These are phyloP conservation scores for Ormyrus pomaceus DNA, from an alignment of 2,888 invertebrate species.

Conservation along the genomic window DNA sequence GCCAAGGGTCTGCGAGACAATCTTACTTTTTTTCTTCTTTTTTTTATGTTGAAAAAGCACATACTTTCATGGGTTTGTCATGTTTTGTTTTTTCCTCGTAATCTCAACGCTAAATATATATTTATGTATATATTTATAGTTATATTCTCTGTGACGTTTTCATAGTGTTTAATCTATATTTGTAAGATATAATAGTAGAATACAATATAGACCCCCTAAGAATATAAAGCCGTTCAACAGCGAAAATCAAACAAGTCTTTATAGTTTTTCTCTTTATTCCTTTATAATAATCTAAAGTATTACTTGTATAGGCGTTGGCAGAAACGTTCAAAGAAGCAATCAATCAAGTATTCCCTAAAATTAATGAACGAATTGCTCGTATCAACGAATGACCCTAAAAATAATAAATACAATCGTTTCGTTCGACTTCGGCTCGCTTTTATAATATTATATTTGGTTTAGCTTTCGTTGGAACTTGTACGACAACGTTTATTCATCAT, in stretches of 20 bases:
- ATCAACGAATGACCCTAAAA: constrained; percentile 2
- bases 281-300: constrained; percentile 16
- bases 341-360: constrained; percentile 23
- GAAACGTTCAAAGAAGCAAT: constrained; percentile 42
- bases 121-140: constrained; percentile 62
- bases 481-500: constrained; percentile 47
- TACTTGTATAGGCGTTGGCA: constrained; percentile 35
- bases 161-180: constrained; percentile 56
- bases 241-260: constrained; percentile 56
- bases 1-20: constrained; percentile 43
- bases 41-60: constrained; percentile 67
- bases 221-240: constrained; percentile 63
- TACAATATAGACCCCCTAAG: constrained; percentile 25
- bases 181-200: constrained; percentile 19
- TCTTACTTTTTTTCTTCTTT: constrained; percentile 8
- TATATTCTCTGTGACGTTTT: constrained; percentile 63
- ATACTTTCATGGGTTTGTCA: constrained; percentile 76
- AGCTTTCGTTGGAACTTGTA: constrained; percentile 59
- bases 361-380: not conserved
- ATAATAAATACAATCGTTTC: constrained; percentile 42
- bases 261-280: not conserved
- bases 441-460: constrained; percentile 44
- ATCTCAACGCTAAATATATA: constrained; percentile 71
- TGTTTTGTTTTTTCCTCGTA: constrained; percentile 65
- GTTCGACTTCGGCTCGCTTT: not conserved